These are phyloP conservation scores for Dione vanillae DNA, from an alignment of 2,888 invertebrate genomes.

Conservation along the genomic window DNA sequence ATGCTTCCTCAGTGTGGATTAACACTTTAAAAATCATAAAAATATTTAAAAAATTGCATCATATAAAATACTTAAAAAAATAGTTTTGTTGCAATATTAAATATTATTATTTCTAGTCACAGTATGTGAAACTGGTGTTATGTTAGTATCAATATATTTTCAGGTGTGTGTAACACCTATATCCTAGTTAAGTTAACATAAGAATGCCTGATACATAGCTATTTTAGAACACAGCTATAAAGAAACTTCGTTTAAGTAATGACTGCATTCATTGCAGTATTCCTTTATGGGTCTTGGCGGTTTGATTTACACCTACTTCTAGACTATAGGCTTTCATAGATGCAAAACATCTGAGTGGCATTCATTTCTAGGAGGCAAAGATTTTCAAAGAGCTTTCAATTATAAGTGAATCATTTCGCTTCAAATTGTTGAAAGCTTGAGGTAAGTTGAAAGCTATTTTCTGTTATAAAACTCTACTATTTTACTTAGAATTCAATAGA, in stretches of 20 bases:
- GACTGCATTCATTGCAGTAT: slow-evolving; percentile 3
- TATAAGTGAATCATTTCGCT: slow-evolving; percentile 9
- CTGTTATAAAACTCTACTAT: not conserved
- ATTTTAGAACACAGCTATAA: no score
- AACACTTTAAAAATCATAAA: no score
- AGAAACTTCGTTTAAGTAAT: slow-evolving; percentile 3
- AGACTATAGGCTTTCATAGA: slow-evolving; percentile 4
- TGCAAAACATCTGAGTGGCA: not conserved
- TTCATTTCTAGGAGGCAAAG: not conserved
- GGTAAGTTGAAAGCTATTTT: not conserved
- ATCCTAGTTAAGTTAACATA: no score
- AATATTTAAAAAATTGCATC: no score
- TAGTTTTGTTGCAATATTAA: no score
- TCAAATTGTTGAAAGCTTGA: not conserved
- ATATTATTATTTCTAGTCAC: no score
- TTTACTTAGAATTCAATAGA: not conserved
- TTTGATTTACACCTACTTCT: slow-evolving; percentile 9
- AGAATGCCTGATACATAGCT: no score
- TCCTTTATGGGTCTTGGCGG: slow-evolving; percentile 5
- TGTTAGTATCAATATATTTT: no score
- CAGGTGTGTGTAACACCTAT: no score
- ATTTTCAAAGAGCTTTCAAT: slow-evolving; percentile 20
- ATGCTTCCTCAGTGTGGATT: no score
- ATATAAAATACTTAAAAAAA: no score
- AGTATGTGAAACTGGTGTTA: no score